Conservation (phyloP, 92 coral and sea anemone species). For the Palythoa grandiflora region DNA sequence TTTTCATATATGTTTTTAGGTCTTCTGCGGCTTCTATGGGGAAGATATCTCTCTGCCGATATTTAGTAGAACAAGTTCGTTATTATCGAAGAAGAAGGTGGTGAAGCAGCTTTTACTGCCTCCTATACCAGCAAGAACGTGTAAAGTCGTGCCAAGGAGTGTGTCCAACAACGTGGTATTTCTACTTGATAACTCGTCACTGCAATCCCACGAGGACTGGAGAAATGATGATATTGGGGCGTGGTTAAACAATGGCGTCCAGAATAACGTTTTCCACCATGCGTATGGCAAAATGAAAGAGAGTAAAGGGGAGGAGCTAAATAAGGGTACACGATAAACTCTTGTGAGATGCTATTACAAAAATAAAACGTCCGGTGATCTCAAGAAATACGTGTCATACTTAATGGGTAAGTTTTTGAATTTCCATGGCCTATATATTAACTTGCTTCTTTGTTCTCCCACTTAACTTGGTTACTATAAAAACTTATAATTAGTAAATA, state of each 20-base stretch:
- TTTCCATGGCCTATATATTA: neutral
- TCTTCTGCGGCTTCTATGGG: slow-evolving; percentile 25
- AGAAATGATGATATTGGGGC: slow-evolving; percentile 37
- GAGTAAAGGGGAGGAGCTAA: neutral
- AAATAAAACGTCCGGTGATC: slow-evolving; percentile 31
- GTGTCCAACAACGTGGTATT: slow-evolving; percentile 36
- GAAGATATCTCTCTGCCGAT: slow-evolving; percentile 24
- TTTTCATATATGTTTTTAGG: slow-evolving; percentile 15
- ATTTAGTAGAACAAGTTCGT: neutral
- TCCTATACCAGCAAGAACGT: slow-evolving; percentile 15
- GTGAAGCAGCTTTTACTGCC: slow-evolving; percentile 36
- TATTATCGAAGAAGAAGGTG: neutral
- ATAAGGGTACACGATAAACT: neutral
- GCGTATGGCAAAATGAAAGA: neutral
- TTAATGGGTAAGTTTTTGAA: neutral
- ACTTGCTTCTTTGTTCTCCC: neutral
- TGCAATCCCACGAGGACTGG: slow-evolving; percentile 35
- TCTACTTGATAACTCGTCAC: neutral
- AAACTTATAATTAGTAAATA: no score
- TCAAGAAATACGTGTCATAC: slow-evolving; percentile 40
- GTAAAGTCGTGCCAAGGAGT: slow-evolving; percentile 21
- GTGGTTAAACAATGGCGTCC: slow-evolving; percentile 34
- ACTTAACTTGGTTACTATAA: no score
- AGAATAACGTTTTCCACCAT: neutral
- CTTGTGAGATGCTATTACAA: slow-evolving; percentile 31